Evolutionary conservation across 2,888 invertebrate genomes (phyloP).

Genomic region (Lepidochrysops patricia): DNA sequence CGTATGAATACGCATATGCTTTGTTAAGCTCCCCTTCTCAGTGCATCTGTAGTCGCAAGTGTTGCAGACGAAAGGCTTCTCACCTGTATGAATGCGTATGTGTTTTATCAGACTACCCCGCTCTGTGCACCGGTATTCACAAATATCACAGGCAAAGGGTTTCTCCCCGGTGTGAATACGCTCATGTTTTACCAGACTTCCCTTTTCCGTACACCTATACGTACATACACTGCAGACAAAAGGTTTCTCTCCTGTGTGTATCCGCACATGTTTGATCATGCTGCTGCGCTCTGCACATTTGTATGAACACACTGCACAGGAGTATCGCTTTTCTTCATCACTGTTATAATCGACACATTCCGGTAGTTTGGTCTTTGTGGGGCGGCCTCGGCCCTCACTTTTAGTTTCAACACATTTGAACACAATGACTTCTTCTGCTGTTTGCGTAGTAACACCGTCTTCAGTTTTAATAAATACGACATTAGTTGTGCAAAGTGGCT

Average conservation of each 20-base stretch:
- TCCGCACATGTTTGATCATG: conserved; percentile 12
- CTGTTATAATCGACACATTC: conserved; percentile 5
- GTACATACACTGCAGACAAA: conserved; percentile 8
- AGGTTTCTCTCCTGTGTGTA: conserved; percentile 13
- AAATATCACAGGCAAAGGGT: conserved; percentile 18
- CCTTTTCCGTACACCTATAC: conserved; percentile 12
- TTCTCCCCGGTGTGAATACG: conserved; percentile 18
- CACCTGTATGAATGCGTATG: conserved; percentile 18
- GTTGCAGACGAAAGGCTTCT: conserved; percentile 18
- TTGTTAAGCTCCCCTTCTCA: conserved; percentile 11
- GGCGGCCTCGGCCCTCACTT: not conserved
- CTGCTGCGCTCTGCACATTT: conserved; percentile 15
- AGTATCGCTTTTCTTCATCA: conserved; percentile 11
- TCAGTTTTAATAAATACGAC: conserved; percentile 12
- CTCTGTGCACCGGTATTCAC: conserved; percentile 18
- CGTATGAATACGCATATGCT: conserved; percentile 13
- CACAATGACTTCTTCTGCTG: conserved; percentile 8
- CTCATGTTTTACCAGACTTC: conserved; percentile 14
- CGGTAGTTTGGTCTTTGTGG: not conserved
- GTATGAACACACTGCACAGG: conserved; percentile 8
- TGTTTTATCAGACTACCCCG: conserved; percentile 16
- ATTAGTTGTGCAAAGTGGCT: conserved; percentile 11
- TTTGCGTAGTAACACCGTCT: not conserved
- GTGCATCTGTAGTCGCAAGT: conserved; percentile 19
- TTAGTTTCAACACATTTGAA: conserved; percentile 9